phyloP scores from a whole-genome alignment of 2,113 vertebrate species.

The Oophaga pumilio region DNA sequence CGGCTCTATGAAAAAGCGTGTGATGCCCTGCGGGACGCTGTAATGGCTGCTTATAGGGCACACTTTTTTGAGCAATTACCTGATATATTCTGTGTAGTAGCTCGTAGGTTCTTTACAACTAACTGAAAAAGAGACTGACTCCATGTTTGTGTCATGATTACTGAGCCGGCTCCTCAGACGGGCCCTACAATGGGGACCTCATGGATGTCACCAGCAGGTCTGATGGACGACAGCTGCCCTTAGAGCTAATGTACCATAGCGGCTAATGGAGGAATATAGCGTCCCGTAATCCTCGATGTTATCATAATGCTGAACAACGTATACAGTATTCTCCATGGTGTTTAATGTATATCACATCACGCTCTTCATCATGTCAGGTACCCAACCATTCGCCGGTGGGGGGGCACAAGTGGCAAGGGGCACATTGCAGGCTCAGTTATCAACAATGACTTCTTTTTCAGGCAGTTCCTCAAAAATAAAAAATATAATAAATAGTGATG shows the following conservation, averaged over 20 bases:
- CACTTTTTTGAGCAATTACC: no score
- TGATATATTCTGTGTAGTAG: no score
- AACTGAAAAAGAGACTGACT: neutral
- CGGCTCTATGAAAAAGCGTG: no score
- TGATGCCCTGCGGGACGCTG: no score
- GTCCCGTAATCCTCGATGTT: conserved; percentile 34
- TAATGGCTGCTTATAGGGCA: no score
- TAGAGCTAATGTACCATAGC: neutral
- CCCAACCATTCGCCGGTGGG: neutral
- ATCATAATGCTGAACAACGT: conserved; percentile 15
- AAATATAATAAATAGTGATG: no score
- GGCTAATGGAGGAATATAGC: conserved; percentile 40
- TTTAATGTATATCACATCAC: conserved; percentile 35
- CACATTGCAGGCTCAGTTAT: neutral
- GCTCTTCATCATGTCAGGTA: conserved; percentile 14
- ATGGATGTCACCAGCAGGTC: neutral
- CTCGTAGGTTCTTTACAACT: no score
- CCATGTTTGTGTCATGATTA: neutral
- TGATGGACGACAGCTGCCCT: conserved; percentile 5
- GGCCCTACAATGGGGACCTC: neutral
- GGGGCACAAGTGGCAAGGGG: neutral
- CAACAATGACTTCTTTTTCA: no score
- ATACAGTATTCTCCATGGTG: conserved; percentile 21
- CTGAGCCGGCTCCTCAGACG: neutral
- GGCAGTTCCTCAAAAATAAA: no score